phyloP scores from a whole-genome alignment of 2,113 vertebrate species.

The Micronycteris hirsuta region DNA sequence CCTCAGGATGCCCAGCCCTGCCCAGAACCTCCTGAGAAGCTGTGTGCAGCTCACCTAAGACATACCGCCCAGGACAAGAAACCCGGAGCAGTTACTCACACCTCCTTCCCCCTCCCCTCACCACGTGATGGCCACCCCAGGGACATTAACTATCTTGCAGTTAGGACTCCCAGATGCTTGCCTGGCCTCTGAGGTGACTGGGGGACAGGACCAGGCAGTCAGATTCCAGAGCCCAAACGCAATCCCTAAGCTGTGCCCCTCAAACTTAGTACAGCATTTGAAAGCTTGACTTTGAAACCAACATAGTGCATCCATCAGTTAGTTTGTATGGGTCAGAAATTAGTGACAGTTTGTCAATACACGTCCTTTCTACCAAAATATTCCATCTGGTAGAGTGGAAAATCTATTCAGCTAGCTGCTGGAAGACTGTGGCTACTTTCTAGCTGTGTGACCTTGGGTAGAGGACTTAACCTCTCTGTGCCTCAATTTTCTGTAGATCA shows the following conservation, averaged over 20 bases:
- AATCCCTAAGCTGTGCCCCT: not conserved
- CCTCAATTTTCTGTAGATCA: not conserved
- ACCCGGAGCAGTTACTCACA: not conserved
- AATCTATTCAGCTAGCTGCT: not conserved
- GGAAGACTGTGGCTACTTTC: not conserved
- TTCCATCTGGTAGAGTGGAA: not conserved
- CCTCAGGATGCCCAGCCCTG: not conserved
- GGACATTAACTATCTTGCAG: not conserved
- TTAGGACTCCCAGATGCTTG: not conserved
- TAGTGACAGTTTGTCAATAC: not conserved
- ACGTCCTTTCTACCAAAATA: not conserved
- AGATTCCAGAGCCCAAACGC: not conserved
- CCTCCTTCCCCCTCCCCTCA: no score
- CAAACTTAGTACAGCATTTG: not conserved
- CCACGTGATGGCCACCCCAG: not conserved
- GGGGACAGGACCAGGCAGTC: not conserved
- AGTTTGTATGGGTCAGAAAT: not conserved
- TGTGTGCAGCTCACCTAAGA: not conserved
- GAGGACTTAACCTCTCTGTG: not conserved
- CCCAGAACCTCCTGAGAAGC: not conserved
- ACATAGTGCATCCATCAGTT: not conserved
- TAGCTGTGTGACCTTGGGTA: not conserved
- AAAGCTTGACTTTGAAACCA: not conserved
- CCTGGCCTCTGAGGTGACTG: not conserved
- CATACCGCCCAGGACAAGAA: not conserved